Base-by-base conservation (phyloP, 2,113 vertebrate species). In the Pseudorectes ferrugineus region DNA sequence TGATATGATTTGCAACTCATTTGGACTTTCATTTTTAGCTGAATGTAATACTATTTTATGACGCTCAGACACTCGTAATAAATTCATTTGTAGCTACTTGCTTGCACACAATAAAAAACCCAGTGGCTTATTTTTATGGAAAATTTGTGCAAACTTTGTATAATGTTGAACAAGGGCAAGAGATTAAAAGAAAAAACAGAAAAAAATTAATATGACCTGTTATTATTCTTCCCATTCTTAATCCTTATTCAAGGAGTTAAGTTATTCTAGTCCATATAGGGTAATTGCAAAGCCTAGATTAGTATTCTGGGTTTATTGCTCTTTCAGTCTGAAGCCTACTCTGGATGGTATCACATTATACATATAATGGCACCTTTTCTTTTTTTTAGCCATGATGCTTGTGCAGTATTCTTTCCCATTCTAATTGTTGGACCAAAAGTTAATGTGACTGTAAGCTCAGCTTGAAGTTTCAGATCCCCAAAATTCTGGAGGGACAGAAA, bases 21-120 rank as follows among this genome's bases (percentile, higher is more conserved):
- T 79, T 88, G 91, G 67, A 70, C 92, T 95, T 94, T 92, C 42
- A 55, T 58, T 88, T 88, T 88, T 74, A 88, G 67, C 68, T 92
- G 67, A 86, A 81, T 74, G 46, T 88, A 94, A 96, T 81, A 40
- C 38, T 84, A 58, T 81, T 80, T 92, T 74, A 77, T 1, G 2
- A 86, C 46, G 42, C 26, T 88, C 45, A 71, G 59, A 77, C 33
- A 48, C 12, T 57, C 89, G 19, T 52, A 75, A 92, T 80, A 83
- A 54, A 90, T 73, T 80, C 0, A 62, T 59, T 80, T 93, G 63
- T 46, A 73, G 11, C 55, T 88, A 76, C 46, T 85, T 74, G 14
- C 18, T 94, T 80, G 61, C 11, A 92, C 14, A 62, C 11, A 70
- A 38, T 55, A 82, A 82, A 75, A 68, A 68, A 68, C 65, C 9